Evolutionary conservation across 1,140 invertebrate species (phyloP), one percentile per base, ranked within the genome.

Genomic region (Apis dorsata): DNA sequence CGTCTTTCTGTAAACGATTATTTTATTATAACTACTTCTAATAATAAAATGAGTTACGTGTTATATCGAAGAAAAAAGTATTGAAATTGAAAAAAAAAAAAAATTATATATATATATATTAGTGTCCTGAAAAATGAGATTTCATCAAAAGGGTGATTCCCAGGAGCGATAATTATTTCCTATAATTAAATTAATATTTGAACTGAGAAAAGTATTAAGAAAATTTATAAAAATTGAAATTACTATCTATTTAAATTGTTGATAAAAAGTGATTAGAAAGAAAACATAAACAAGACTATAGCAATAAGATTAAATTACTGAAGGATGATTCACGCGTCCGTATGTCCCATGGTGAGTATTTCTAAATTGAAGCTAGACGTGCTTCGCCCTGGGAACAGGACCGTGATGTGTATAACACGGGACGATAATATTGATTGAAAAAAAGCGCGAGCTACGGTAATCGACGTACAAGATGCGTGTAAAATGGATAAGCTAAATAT

Each of bases 401-500:
- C 75, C 82, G 66, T 88, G 75, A 62, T 72, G 44, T 79, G 44
- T 77, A 65, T 55, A 63, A 69, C 44, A 82, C 34, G 83, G 79
- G 68, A 81, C 53, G 74, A 76, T 81, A 81, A 81, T 82, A 77
- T 77, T 83, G 69, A 90, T 85, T 72, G 62, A 79, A 80, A 87
- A 91, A 78, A 91, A 92, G 91, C 91, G 86, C 91, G 90, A 89
- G 82, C 87, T 86, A 88, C 85, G 82, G 49, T 86, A 89, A 81
- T 90, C 84, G 88, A 89, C 88, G 83, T 91, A 91, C 84, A 91
- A 88, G 88, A 93, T 93, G 93, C 91, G 90, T 92, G 91, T 90
- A 89, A 86, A 87, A 83, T 90, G 87, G 85, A 90, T 85, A 91
- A 90, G 90, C 90, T 90, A 90, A 90, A 90, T 92, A 92, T 82